A percentile compares a stretch with the other conserved stretches of the same genome.
phyloP scores from a whole-genome alignment of 1,140 invertebrate species.

The Gryllus bimaculatus region DNA sequence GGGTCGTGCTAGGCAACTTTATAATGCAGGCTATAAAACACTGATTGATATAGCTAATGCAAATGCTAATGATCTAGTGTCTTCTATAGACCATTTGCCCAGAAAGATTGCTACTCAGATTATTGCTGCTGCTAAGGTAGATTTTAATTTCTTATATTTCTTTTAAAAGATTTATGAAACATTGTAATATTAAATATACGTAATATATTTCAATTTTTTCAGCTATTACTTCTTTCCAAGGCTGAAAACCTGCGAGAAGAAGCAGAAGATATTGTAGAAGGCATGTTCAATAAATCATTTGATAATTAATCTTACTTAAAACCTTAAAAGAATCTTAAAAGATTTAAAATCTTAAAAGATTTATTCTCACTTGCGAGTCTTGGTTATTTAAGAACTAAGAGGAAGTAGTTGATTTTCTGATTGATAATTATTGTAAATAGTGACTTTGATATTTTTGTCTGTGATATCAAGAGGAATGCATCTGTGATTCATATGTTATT shows the following conservation, averaged over 20 bases:
- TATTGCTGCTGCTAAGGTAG: conserved; percentile 73
- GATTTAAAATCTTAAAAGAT: too few relatives aligned
- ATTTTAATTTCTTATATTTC: background rate
- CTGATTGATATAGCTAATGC: conserved; percentile 66
- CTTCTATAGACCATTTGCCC: conserved; percentile 59
- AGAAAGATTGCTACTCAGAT: conserved; percentile 61
- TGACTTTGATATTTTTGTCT: too few relatives aligned
- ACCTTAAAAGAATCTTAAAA: too few relatives aligned
- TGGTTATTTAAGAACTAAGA: too few relatives aligned
- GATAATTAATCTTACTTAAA: too few relatives aligned
- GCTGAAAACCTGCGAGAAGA: conserved; percentile 70
- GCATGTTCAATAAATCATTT: background rate
- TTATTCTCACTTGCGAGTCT: too few relatives aligned
- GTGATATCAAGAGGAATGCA: too few relatives aligned
- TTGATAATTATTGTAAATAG: too few relatives aligned
- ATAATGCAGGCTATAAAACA: conserved; percentile 67
- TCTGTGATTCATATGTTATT: too few relatives aligned
- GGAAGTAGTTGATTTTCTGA: too few relatives aligned
- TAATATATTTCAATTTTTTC: conserved; percentile 12
- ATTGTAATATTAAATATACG: background rate
- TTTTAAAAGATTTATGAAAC: background rate
- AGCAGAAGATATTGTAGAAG: conserved; percentile 57
- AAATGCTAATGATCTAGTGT: conserved; percentile 48
- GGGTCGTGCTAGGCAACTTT: conserved; percentile 74
- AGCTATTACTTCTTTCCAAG: conserved; percentile 69